phyloP scores from a whole-genome alignment of 2,797 vertebrate genomes.

The Poeciliopsis presidionis region DNA sequence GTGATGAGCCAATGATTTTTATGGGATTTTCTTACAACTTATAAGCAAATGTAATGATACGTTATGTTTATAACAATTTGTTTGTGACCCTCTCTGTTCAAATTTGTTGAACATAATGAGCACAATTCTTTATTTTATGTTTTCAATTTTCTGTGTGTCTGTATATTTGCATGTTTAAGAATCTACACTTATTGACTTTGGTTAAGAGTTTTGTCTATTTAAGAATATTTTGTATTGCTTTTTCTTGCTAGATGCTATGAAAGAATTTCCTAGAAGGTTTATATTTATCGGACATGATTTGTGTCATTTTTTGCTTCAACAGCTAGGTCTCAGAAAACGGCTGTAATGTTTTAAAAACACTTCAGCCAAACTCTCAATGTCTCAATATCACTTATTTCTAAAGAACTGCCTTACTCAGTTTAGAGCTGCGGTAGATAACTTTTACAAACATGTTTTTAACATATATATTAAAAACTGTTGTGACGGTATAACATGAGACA shows the following conservation, averaged over 20 bases:
- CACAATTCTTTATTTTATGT: neutral
- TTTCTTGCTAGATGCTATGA: neutral
- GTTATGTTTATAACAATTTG: neutral
- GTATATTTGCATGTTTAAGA: neutral
- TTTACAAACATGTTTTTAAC: too few relatives aligned
- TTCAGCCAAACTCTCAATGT: neutral
- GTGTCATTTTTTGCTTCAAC: neutral
- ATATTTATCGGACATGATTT: neutral
- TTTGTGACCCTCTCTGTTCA: neutral
- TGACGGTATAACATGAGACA: neutral
- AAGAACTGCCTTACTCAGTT: neutral
- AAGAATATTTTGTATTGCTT: neutral
- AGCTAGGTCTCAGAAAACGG: neutral
- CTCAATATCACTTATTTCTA: neutral
- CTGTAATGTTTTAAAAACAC: neutral
- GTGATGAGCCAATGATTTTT: neutral
- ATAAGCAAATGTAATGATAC: neutral
- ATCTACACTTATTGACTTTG: neutral
- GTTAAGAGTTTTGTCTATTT: neutral
- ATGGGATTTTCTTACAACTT: neutral
- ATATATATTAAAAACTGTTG: too few relatives aligned
- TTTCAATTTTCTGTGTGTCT: neutral
- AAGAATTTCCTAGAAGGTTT: neutral
- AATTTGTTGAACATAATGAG: neutral
- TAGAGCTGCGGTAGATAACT: neutral